Base-by-base conservation (phyloP, 2,888 invertebrate species). In the Tanypteryx hageni region DNA sequence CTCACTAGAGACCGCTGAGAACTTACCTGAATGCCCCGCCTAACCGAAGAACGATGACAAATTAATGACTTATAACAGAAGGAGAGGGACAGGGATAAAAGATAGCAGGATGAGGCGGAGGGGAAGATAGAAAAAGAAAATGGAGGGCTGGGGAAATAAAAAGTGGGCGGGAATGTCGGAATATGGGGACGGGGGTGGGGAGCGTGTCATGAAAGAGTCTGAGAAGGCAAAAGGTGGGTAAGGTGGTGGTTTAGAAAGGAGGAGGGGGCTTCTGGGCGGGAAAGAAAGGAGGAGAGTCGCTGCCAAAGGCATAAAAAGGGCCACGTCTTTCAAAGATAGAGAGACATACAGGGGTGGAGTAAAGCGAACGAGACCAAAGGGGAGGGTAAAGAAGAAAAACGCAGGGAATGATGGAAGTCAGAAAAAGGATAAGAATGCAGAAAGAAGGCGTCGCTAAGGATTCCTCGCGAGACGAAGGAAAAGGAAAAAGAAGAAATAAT, bases 1-100 rank as follows among this genome's bases (percentile, higher is more conserved):
- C 14, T 10, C 22, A n/a, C 16, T 16, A 18, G 61, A 31, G 31
- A 61, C 18, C 0, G 14, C 27, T 27, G 61, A 64, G 27, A 86
- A 86, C 14, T 44, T n/a, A 89, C 44, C 44, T 83, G 31, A 64
- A 61, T 59, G 18, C 61, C 18, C 86, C 31, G 22, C 64, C 7
- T 9, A 57, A 44, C 89, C 89, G 68, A 89, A 89, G 89, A 89
- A 64, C 89, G 89, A 89, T 89, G 64, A 10, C 89, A 89, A 89
- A 89, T 89, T 89, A 89, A 89, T 86, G 86, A 86, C 59, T 89
- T 64, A 89, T 64, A 27, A 18, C 64, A 27, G 64, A 31, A 64
- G n/a, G 68, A 89, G 89, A 89, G 31, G 64, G 9, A 18, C 0
- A 31, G 59, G 59, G 61, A 27, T 16, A 64, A 89, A 89, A 89